phyloP scores from a whole-genome alignment of 2,113 vertebrate genomes.

The Pongo abelii region DNA sequence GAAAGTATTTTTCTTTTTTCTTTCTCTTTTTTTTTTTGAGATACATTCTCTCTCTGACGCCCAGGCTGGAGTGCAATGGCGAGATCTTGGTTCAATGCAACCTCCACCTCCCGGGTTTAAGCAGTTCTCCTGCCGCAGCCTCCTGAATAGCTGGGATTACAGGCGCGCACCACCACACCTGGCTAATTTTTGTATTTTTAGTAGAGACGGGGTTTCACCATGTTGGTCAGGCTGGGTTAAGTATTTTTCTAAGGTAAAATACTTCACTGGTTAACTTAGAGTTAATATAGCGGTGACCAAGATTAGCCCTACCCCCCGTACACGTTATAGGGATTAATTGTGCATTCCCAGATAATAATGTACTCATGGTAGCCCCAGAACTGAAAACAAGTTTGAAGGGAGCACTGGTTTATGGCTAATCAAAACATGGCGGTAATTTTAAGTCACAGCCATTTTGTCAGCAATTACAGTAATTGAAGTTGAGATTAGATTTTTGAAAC shows the following conservation, averaged over 20 bases:
- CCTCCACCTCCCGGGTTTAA: no score
- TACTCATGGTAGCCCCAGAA: background rate
- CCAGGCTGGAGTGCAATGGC: no score
- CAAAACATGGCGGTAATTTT: background rate
- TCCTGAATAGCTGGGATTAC: no score
- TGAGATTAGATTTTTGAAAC: conserved; percentile 31
- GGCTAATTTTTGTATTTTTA: no score
- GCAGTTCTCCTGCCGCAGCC: no score
- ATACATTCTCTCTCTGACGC: no score
- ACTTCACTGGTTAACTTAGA: background rate
- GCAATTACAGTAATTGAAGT: background rate
- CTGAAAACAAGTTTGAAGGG: conserved; percentile 6
- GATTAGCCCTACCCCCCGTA: background rate
- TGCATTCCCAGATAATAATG: background rate
- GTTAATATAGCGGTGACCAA: background rate
- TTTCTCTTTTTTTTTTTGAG: no score
- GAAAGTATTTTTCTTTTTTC: background rate
- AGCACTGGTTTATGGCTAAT: background rate
- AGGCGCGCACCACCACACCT: no score
- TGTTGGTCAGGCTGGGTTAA: background rate
- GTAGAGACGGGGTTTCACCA: no score
- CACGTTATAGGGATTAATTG: background rate
- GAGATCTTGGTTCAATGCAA: no score
- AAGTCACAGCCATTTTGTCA: conserved; percentile 29
- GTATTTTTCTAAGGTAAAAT: background rate